A percentile compares a stretch with the other conserved stretches of the same genome.
Evolutionary conservation across 2,797 vertebrate species (phyloP).

Genomic region (Clamator glandarius): DNA sequence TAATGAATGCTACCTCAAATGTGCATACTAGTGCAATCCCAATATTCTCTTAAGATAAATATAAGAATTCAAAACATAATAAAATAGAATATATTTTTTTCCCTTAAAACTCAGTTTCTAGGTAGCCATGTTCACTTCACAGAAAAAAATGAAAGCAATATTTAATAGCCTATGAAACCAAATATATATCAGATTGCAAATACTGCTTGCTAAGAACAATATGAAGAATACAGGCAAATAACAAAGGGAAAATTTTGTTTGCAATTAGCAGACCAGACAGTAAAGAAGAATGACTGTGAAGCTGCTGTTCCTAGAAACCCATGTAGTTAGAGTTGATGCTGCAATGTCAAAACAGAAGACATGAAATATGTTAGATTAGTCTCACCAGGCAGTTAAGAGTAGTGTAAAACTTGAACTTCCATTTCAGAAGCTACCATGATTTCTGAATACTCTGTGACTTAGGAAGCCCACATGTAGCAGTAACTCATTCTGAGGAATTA

Average conservation of each 20-base stretch:
- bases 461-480: not conserved
- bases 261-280: not conserved
- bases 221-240: not conserved
- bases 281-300: not conserved
- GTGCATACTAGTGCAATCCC: not conserved
- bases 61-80: not conserved
- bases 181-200: not conserved
- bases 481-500: not conserved
- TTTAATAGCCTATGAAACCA: not conserved
- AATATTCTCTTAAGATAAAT: not conserved
- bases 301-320: not conserved
- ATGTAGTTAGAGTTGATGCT: not conserved
- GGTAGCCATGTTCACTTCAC: not conserved
- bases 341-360: not conserved
- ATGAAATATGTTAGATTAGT: not conserved
- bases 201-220: not conserved
- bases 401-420: not conserved
- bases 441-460: not conserved
- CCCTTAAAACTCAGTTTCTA: not conserved
- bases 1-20: not conserved
- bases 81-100: not conserved
- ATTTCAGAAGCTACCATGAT: not conserved
- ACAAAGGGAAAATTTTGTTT: not conserved
- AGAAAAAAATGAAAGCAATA: not conserved
- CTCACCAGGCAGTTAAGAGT: not conserved